Conservation (phyloP, 2,797 vertebrate genomes). For the Diglossa cyanea region DNA sequence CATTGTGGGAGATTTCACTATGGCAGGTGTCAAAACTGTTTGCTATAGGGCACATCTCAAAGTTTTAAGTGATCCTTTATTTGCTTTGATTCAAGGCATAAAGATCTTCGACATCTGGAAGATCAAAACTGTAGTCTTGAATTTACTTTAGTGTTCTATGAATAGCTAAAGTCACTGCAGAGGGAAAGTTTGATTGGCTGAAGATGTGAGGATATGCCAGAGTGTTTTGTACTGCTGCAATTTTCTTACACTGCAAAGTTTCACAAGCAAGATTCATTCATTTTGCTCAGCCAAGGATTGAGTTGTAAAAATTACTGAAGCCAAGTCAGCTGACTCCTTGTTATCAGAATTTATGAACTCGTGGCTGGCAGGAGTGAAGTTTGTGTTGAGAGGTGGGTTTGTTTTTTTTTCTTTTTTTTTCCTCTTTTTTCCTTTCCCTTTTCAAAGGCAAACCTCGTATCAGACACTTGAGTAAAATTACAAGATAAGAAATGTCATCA, state of each 20-base stretch:
- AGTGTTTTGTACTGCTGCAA: not conserved
- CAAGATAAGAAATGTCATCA: not conserved
- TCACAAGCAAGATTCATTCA: not conserved
- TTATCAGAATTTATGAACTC: not conserved
- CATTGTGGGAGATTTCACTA: not conserved
- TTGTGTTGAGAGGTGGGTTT: not conserved
- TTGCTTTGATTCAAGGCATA: not conserved
- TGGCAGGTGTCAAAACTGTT: not conserved
- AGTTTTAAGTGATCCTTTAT: not conserved
- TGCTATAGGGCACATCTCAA: not conserved
- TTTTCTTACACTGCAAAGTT: not conserved
- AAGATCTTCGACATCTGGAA: not conserved
- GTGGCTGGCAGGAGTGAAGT: not conserved
- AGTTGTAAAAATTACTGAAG: not conserved
- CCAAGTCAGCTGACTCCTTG: not conserved
- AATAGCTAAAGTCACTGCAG: not conserved
- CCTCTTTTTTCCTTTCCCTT: not conserved
- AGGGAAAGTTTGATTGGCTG: not conserved
- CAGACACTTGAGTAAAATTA: not conserved
- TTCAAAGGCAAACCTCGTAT: not conserved
- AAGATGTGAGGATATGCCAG: not conserved
- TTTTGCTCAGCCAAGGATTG: not conserved
- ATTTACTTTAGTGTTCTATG: not conserved
- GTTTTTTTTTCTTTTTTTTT: accelerated
- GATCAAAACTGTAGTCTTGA: not conserved